phyloP scores from a whole-genome alignment of 2,888 invertebrate species.

The Xylota segnis region DNA sequence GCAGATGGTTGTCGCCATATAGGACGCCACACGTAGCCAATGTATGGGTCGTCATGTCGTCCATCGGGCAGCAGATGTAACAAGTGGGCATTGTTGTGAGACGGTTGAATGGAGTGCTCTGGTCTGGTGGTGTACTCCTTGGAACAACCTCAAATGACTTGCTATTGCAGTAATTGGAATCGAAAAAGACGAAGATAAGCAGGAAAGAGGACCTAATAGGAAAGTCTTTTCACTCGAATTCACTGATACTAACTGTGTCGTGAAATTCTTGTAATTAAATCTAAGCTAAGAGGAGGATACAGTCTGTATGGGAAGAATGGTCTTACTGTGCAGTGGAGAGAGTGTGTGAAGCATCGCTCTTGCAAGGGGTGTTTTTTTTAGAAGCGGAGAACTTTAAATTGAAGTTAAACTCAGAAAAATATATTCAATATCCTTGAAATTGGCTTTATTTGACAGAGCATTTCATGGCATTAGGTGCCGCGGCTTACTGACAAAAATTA shows the following conservation, averaged over 20 bases:
- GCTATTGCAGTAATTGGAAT: conserved; percentile 51
- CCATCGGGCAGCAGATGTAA: conserved; percentile 51
- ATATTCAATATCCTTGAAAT: no score
- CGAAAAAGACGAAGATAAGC: conserved; percentile 5
- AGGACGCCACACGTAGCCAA: conserved; percentile 30
- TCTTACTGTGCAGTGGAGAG: not conserved
- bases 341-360: no score
- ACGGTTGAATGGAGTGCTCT: conserved; percentile 27
- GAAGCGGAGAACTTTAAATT: no score
- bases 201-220: not conserved
- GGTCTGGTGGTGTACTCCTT: conserved; percentile 13
- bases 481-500: no score
- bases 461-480: no score
- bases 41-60: conserved; percentile 8
- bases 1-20: conserved; percentile 51
- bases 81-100: conserved; percentile 47
- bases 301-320: not conserved
- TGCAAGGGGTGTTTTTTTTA: no score
- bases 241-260: not conserved
- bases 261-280: conserved; percentile 41
- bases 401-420: no score
- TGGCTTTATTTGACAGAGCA: no score
- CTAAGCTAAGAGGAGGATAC: conserved; percentile 10
- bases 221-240: conserved; percentile 32
- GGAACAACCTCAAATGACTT: conserved; percentile 43